phyloP scores from a whole-genome alignment of 2,888 invertebrate species.

The Gasteruption jaculator region DNA sequence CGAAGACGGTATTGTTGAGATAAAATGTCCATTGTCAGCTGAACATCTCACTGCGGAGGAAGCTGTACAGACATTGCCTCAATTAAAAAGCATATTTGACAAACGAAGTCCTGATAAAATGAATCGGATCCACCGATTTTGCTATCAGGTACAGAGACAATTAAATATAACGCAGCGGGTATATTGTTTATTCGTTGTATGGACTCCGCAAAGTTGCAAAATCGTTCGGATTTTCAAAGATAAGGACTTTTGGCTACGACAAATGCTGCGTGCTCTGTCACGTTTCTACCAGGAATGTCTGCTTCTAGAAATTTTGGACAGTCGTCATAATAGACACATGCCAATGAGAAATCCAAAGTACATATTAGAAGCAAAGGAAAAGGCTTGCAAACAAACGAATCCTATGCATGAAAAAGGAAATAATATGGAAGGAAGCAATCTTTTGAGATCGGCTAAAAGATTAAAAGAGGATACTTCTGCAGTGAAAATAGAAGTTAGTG shows the following conservation, averaged over 20 bases:
- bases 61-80: no score
- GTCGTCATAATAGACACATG: slow-evolving; percentile 21
- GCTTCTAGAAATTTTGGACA: slow-evolving; percentile 26
- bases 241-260: slow-evolving; percentile 21
- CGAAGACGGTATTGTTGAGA: slow-evolving; percentile 21
- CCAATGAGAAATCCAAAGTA: slow-evolving; percentile 19
- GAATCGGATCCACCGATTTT: slow-evolving; percentile 22
- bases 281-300: slow-evolving; percentile 17
- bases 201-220: slow-evolving; percentile 20
- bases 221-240: slow-evolving; percentile 16
- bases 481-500: neutral
- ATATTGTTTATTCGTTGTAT: slow-evolving; percentile 25
- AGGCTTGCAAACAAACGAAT: no score
- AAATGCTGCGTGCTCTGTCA: slow-evolving; percentile 18
- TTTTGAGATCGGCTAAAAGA: no score
- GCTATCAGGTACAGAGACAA: slow-evolving; percentile 28
- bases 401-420: no score
- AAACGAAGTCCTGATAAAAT: slow-evolving; percentile 9
- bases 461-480: no score
- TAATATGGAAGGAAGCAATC: no score
- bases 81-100: slow-evolving; percentile 8
- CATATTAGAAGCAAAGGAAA: slow-evolving; percentile 14
- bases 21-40: no score
- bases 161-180: slow-evolving; percentile 21
- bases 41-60: no score